These are phyloP conservation scores for Isichthys henryi DNA, from an alignment of 2,113 vertebrate species.

Conservation along the genomic window DNA sequence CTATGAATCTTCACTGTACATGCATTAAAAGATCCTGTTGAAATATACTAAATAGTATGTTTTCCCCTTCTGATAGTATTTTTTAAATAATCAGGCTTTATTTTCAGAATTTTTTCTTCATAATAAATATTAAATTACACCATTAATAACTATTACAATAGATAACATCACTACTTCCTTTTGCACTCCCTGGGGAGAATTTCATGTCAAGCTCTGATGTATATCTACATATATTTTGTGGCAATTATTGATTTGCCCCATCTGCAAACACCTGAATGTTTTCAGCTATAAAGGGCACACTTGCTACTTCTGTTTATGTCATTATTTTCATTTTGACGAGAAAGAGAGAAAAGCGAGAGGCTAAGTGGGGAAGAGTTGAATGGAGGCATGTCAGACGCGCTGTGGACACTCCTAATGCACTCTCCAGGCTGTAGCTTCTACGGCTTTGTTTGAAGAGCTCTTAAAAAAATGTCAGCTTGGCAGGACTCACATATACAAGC, in stretches of 20 bases:
- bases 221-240: not conserved
- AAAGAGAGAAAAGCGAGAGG: conserved; percentile 21
- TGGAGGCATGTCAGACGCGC: conserved; percentile 34
- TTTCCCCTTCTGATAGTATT: not conserved
- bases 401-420: conserved; percentile 26
- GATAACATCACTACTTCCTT: not conserved
- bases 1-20: not conserved
- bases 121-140: not conserved
- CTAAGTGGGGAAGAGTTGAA: conserved; percentile 24
- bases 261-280: conserved; percentile 38
- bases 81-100: not conserved
- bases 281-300: conserved; percentile 34
- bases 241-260: conserved; percentile 27
- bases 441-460: conserved; percentile 38
- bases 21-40: not conserved
- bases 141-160: not conserved
- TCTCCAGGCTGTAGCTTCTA: conserved; percentile 28
- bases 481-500: conserved; percentile 32
- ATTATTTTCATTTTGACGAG: conserved; percentile 29
- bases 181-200: not conserved
- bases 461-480: conserved; percentile 40
- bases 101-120: not conserved
- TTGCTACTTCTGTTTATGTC: conserved; percentile 32
- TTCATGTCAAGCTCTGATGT: not conserved
- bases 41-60: not conserved